phyloP scores from a whole-genome alignment of 2,797 vertebrate genomes.

The Eurystomus glaucurus region DNA sequence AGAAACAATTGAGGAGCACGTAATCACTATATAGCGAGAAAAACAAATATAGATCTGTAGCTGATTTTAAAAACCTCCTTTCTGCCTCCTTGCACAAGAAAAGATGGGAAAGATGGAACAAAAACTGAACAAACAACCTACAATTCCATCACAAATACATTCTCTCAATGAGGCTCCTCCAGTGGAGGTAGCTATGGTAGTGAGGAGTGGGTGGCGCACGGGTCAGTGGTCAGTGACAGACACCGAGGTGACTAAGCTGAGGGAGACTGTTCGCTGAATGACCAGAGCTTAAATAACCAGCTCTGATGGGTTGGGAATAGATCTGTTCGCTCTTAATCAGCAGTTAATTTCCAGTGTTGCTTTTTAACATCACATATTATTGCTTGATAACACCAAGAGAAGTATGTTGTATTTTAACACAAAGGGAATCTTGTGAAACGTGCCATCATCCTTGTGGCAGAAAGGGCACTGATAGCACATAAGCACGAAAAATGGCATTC shows the following conservation, averaged over 20 bases:
- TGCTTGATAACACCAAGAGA: background rate
- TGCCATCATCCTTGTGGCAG: background rate
- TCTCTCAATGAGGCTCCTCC: background rate
- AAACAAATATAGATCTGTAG: background rate
- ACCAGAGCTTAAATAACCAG: background rate
- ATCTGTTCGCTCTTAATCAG: background rate
- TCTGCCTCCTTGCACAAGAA: background rate
- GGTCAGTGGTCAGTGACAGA: background rate
- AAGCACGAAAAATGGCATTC: background rate
- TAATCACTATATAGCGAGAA: background rate
- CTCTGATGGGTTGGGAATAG: background rate
- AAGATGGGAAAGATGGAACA: background rate
- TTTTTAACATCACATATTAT: background rate
- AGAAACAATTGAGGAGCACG: background rate
- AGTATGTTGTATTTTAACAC: background rate
- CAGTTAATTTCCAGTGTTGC: background rate
- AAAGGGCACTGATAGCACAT: background rate
- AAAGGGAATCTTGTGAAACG: background rate
- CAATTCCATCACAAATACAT: background rate
- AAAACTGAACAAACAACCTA: background rate
- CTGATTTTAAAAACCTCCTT: background rate
- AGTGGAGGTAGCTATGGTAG: accelerated
- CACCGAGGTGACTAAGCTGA: background rate
- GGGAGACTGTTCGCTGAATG: background rate
- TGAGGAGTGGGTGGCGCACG: background rate